phyloP scores from a whole-genome alignment of 2,113 vertebrate genomes.

The Tenebrosternarchus preto region DNA sequence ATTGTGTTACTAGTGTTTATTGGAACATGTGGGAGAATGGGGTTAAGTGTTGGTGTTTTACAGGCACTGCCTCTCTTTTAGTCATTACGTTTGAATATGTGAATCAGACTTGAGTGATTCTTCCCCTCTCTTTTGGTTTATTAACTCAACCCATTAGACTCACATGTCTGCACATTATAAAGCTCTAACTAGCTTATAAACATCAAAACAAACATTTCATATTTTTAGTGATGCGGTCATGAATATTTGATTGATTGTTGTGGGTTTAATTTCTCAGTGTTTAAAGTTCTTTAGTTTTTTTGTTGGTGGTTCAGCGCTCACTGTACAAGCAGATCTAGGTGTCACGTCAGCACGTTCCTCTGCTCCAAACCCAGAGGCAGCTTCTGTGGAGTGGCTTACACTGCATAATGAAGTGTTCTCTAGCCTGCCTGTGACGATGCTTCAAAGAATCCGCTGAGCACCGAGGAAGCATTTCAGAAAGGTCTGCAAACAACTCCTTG shows the following conservation, averaged over 20 bases:
- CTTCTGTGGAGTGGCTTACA: neutral
- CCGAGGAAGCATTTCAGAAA: conserved; percentile 15
- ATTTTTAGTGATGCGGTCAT: conserved; percentile 35
- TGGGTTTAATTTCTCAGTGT: neutral
- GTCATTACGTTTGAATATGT: conserved; percentile 7
- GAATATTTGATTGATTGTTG: conserved; percentile 31
- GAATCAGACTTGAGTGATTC: conserved; percentile 2
- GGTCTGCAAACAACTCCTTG: conserved; percentile 7
- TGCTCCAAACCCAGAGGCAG: too few relatives aligned
- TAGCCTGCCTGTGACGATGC: neutral
- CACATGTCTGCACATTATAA: neutral
- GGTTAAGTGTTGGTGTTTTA: too few relatives aligned
- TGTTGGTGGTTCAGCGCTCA: too few relatives aligned
- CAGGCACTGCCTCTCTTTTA: neutral
- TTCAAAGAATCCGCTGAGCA: conserved; percentile 19
- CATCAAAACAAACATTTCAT: conserved; percentile 33
- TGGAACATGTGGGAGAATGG: neutral
- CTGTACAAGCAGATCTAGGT: too few relatives aligned
- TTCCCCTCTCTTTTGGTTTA: conserved; percentile 37
- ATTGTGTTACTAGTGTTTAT: neutral
- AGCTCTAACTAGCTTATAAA: conserved; percentile 24
- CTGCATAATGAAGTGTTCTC: too few relatives aligned
- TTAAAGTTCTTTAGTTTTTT: too few relatives aligned
- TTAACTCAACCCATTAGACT: conserved; percentile 26
- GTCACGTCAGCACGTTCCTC: too few relatives aligned